These are phyloP conservation scores for Diprion similis DNA, from an alignment of 1,140 invertebrate genomes.

Conservation along the genomic window DNA sequence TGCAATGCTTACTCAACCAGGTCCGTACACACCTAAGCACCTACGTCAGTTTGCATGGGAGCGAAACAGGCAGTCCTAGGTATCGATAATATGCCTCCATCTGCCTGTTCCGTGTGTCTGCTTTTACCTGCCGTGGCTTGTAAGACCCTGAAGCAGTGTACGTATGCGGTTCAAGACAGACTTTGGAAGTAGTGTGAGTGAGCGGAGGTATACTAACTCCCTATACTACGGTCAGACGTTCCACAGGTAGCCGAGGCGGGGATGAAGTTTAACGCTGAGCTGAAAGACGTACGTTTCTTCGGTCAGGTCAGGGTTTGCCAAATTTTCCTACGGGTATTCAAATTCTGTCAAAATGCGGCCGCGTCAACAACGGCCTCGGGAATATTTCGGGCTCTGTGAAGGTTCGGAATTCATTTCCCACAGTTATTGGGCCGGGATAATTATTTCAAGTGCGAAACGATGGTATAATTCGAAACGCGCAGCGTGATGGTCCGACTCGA, in stretches of 20 bases:
- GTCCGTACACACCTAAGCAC: neutral
- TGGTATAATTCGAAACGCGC: too few species aligned
- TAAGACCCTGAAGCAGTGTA: neutral
- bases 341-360: too few species aligned
- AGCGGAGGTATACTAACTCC: slow-evolving; percentile 1
- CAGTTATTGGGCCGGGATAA: too few species aligned
- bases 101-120: neutral
- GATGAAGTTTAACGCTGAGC: neutral
- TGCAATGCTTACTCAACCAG: too few species aligned
- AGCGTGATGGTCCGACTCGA: too few species aligned
- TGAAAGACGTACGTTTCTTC: neutral
- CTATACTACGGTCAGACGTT: neutral
- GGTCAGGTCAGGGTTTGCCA: neutral
- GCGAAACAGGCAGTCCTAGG: neutral
- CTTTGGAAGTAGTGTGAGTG: too few species aligned
- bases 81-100: neutral
- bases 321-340: neutral
- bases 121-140: neutral
- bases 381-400: too few species aligned
- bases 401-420: too few species aligned
- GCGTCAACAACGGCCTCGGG: too few species aligned
- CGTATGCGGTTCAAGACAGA: too few species aligned
- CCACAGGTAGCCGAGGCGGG: neutral
- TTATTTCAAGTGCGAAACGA: too few species aligned
- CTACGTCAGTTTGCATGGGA: neutral